Base-by-base conservation (phyloP, 2,888 invertebrate genomes). In the Anthophora plumipes region DNA sequence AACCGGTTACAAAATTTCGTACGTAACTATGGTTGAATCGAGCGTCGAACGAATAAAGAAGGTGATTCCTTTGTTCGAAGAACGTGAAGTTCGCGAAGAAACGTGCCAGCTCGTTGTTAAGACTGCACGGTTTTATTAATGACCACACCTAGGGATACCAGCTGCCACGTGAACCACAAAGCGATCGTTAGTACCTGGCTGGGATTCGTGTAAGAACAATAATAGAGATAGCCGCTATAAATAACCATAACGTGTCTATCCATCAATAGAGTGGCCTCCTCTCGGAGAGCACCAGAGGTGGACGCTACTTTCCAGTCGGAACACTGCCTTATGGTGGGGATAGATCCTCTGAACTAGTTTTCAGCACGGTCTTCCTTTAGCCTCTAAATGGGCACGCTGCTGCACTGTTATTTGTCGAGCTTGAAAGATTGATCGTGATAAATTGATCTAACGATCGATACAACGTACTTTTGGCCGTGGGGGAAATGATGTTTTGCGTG, bases 161-260 rank as follows among this genome's bases (percentile, higher is more conserved):
- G 83, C 86, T 84, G 84, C 74, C 80, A 79, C 71, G 76, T 69
- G 78, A 82, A 71, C 77, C 83, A 61, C 80, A 78, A 79, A 80
- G 54, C 68, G 70, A 88, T 82, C 86, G 77, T 87, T 85, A 85
- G 77, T 39, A 39, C 54, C 50, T 46, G 66, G 48, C 66, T 73
- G 71, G 31, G 84, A 74, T 72, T 88, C 79, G 66, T 77, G 76
- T 70, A 77, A 77, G 85, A 85, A 88, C 88, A 89, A 90, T 89
- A 86, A 90, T 90, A 90, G 85, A 89, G 90, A 89, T 85, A 87
- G 84, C 84, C 67, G 70, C 80, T 69, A 82, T 90, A 90, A 90
- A 90, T 89, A 90, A 89, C 84, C 69, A 66, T 80, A 85, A 83
- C 86, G 84, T 87, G 85, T 89, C 85, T 89, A 89, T 90, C 85